Evolutionary conservation across 2,888 invertebrate species (phyloP).

Genomic region (Cosmopolites sordidus): DNA sequence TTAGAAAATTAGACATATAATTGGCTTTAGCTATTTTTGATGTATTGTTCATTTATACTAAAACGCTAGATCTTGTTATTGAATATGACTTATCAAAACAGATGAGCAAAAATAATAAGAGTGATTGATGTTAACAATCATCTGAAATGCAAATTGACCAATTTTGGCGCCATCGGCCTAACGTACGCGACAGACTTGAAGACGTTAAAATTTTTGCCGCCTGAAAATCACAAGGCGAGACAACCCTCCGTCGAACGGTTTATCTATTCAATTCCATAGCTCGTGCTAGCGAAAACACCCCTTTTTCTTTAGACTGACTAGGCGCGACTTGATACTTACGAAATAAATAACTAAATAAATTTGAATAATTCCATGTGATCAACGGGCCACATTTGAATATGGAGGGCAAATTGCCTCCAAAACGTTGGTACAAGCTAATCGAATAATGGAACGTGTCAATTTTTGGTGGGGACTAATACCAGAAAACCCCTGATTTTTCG

Average conservation of each 20-base stretch:
- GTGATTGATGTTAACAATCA: not conserved
- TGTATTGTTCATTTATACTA: too few species aligned
- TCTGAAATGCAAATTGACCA: constrained; percentile 3
- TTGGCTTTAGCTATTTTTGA: too few species aligned
- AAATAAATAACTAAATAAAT: constrained; percentile 21
- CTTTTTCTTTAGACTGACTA: constrained; percentile 15
- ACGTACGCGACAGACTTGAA: constrained; percentile 13
- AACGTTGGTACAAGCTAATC: constrained; percentile 13
- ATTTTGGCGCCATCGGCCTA: constrained; percentile 7
- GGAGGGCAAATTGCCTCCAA: constrained; percentile 9
- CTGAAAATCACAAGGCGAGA: constrained; percentile 24
- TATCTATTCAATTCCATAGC: constrained; percentile 19
- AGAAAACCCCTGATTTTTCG: constrained; percentile 6
- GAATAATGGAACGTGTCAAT: constrained; percentile 17
- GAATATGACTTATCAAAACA: not conserved
- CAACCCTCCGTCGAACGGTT: constrained; percentile 17
- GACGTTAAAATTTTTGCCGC: constrained; percentile 25
- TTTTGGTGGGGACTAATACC: constrained; percentile 9
- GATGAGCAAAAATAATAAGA: constrained; percentile 4
- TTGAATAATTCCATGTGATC: constrained; percentile 22
- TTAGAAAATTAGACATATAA: too few species aligned
- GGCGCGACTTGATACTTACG: constrained; percentile 16
- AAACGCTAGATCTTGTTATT: too few species aligned
- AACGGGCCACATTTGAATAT: constrained; percentile 9
- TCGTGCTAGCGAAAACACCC: constrained; percentile 21